phyloP scores from a whole-genome alignment of 2,113 vertebrate genomes.

The Calidris pygmaea region DNA sequence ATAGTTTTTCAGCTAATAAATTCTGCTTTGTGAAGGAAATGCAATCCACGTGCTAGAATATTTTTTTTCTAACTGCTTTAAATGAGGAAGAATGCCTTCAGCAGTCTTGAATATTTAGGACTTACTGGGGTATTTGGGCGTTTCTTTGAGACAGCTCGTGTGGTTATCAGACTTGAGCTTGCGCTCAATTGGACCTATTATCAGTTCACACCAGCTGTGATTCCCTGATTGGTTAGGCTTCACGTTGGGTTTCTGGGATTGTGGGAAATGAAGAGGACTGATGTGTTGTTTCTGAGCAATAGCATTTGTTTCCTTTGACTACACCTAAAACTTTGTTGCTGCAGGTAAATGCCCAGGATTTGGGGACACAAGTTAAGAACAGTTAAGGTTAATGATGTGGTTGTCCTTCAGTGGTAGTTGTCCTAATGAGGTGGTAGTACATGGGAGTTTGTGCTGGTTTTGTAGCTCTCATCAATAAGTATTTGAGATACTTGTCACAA shows the following conservation, averaged over 20 bases:
- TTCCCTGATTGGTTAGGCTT: neutral
- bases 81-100: neutral
- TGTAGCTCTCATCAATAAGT: neutral
- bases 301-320: neutral
- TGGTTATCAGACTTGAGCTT: neutral
- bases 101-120: neutral
- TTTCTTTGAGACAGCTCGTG: neutral
- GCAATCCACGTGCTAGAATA: fast-evolving
- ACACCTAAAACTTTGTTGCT: neutral
- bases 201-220: fast-evolving
- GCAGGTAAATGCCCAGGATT: neutral
- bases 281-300: neutral
- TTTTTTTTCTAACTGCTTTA: neutral
- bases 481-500: neutral
- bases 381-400: neutral
- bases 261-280: neutral
- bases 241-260: neutral
- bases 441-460: neutral
- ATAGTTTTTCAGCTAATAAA: neutral
- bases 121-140: neutral
- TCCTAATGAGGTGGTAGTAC: neutral
- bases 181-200: neutral
- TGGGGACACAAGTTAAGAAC: neutral
- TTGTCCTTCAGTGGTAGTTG: neutral
- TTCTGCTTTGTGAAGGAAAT: neutral